These are phyloP conservation scores for Athrips mouffetella DNA, from an alignment of 2,888 invertebrate genomes.

Conservation along the genomic window DNA sequence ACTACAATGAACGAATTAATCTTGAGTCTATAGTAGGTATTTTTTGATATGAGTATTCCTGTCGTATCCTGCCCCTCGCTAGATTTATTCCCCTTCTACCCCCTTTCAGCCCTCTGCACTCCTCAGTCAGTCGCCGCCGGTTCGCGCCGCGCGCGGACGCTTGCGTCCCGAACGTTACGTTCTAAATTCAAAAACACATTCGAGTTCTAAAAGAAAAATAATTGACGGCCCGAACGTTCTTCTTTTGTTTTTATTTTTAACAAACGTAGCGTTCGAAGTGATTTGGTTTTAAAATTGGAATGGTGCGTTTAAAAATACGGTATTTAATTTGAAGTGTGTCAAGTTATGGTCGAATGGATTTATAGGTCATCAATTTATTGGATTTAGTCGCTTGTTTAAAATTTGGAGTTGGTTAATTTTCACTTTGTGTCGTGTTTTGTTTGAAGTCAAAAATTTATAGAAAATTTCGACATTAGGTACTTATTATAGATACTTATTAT, in stretches of 20 bases:
- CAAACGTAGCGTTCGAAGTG: background rate
- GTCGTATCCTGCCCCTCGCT: too few species aligned
- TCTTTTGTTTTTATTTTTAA: background rate
- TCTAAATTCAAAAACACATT: background rate
- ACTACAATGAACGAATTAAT: too few species aligned
- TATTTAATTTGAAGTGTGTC: background rate
- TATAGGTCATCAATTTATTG: slow-evolving; percentile 3
- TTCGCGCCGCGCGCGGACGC: slow-evolving; percentile 36
- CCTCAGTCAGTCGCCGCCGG: slow-evolving; percentile 34
- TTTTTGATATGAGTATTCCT: too few species aligned
- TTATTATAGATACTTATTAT: too few species aligned
- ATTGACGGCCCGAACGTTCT: background rate
- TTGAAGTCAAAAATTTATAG: too few species aligned
- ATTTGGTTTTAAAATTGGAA: background rate
- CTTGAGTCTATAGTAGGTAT: too few species aligned
- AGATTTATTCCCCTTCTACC: too few species aligned
- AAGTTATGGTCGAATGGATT: slow-evolving; percentile 10
- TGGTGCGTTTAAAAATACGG: background rate
- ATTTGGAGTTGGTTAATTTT: background rate
- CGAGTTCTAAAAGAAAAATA: background rate
- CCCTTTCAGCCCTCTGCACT: slow-evolving; percentile 17
- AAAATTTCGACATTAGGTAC: too few species aligned
- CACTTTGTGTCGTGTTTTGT: background rate
- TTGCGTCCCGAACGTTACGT: background rate
- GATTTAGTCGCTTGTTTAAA: slow-evolving; percentile 5